Percentiles rank a stretch among this genome's conserved stretches.
Conservation (phyloP, 2,888 invertebrate genomes). For the Leucoptera coffeella region DNA sequence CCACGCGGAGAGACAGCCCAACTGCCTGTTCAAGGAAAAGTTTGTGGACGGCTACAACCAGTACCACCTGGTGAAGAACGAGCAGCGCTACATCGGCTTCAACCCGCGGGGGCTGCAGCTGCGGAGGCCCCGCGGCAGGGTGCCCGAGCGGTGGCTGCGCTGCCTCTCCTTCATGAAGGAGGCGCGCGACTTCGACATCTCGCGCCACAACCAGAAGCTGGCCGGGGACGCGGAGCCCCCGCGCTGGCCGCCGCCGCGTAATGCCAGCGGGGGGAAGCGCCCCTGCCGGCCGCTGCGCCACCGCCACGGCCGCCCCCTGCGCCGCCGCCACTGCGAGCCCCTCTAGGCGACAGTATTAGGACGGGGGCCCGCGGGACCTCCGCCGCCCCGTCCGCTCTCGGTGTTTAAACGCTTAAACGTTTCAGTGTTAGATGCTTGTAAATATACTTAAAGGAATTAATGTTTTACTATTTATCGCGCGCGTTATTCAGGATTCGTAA, state of each 20-base stretch:
- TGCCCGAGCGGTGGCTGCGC: constrained; percentile 36
- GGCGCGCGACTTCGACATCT: constrained; percentile 56
- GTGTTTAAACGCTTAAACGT: constrained; percentile 53
- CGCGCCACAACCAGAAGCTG: constrained; percentile 53
- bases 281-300: constrained; percentile 38
- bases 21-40: constrained; percentile 60
- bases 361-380: too few relatives aligned
- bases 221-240: constrained; percentile 19
- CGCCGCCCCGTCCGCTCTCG: constrained; percentile 52
- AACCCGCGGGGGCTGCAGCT: constrained; percentile 54
- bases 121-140: constrained; percentile 31
- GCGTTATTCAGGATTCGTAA: constrained; percentile 41
- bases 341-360: constrained; percentile 50
- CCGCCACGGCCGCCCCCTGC: constrained; percentile 34
- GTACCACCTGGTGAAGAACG: constrained; percentile 56
- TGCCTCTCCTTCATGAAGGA: constrained; percentile 60
- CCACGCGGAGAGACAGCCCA: constrained; percentile 53
- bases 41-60: constrained; percentile 58
- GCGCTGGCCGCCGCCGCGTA: constrained; percentile 31
- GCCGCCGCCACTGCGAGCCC: constrained; percentile 43
- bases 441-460: constrained; percentile 31
- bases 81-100: constrained; percentile 58
- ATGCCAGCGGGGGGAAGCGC: constrained; percentile 30
- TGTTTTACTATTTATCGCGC: constrained; percentile 50
- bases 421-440: constrained; percentile 50